Conservation (phyloP, 2,113 vertebrate genomes). For the Cyprinus carpio region DNA sequence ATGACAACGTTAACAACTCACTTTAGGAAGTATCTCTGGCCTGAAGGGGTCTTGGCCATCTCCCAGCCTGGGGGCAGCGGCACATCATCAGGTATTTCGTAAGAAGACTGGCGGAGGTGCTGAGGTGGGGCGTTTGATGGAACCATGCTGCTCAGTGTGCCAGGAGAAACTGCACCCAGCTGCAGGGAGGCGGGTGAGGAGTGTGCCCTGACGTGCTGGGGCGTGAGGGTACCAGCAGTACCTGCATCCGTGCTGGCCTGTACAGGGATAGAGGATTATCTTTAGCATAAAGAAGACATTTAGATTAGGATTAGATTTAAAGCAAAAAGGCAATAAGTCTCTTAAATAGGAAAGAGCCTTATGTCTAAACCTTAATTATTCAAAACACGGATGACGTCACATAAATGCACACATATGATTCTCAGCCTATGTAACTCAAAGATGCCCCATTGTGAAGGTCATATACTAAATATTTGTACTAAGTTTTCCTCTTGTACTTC, state of each 20-base stretch:
- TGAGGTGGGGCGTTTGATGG: slow-evolving; percentile 80
- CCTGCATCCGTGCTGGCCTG: slow-evolving; percentile 95
- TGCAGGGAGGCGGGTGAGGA: slow-evolving; percentile 96
- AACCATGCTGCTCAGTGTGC: slow-evolving; percentile 79
- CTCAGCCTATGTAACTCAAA: neutral
- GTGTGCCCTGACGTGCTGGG: slow-evolving; percentile 94
- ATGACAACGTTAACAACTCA: slow-evolving; percentile 73
- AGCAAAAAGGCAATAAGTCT: neutral
- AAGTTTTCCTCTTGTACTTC: neutral
- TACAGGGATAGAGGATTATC: slow-evolving; percentile 6
- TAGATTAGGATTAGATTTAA: neutral
- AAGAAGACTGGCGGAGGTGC: slow-evolving; percentile 96
- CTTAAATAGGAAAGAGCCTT: neutral
- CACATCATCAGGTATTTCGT: slow-evolving; percentile 94
- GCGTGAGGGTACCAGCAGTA: slow-evolving; percentile 85
- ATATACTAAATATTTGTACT: neutral
- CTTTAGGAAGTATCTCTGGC: slow-evolving; percentile 99
- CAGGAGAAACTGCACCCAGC: slow-evolving; percentile 84
- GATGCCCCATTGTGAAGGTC: neutral
- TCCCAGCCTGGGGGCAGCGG: slow-evolving; percentile 96
- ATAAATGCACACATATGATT: neutral
- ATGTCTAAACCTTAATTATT: neutral
- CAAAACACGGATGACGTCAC: neutral
- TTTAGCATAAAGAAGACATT: neutral
- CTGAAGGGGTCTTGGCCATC: slow-evolving; percentile 97